Base-by-base conservation (phyloP, 1,140 invertebrate genomes). In the Hydropsyche tenuis region DNA sequence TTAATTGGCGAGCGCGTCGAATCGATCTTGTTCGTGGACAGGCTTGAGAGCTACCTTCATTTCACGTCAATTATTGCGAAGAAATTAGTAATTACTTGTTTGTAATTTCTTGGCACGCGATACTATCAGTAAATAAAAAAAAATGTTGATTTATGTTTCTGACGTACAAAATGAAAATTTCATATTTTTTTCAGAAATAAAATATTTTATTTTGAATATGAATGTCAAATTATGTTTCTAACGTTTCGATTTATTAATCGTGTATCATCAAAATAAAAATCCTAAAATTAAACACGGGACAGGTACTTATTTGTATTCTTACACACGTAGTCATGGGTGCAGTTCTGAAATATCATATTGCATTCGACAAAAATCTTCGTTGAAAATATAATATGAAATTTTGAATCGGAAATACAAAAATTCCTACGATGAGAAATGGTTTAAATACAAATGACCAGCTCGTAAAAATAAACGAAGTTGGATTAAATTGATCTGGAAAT, bases 1-100 rank as follows among this genome's bases (percentile, higher is more conserved):
- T 65, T 70, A 76, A 75, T 71, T 76, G 66, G 62, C 18, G 48
- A 53, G 68, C 75, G 75, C 68, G 56, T 62, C 72, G 73, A 77
- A 77, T 77, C 69, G 25, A 72, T 72, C 64, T 43, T 42, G 62
- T 65, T 25, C 51, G 27, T 56, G 68, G 48, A 70, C 46, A 27
- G 16, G 4, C 18, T 68, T 48, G 18, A 70, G 25, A 30, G 68
- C 68, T 56, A 70, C 68, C 68, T 70, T 70, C 46, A 70, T 70
- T 70, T 70, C 68, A 70, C 68, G 51, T 70, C 45, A 43, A 68
- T 68, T 68, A 68, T 48, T 48, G 37, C n/a, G 42, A 23, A 42
- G 66, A 69, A 69, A 69, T 69, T 69, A 69, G 37, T 69, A 69
- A 69, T 69, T 69, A 27, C 46, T 69, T 69, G 46, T 22, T 37